phyloP scores from a whole-genome alignment of 2,113 vertebrate genomes.

The Cricetomys ansorgei region DNA sequence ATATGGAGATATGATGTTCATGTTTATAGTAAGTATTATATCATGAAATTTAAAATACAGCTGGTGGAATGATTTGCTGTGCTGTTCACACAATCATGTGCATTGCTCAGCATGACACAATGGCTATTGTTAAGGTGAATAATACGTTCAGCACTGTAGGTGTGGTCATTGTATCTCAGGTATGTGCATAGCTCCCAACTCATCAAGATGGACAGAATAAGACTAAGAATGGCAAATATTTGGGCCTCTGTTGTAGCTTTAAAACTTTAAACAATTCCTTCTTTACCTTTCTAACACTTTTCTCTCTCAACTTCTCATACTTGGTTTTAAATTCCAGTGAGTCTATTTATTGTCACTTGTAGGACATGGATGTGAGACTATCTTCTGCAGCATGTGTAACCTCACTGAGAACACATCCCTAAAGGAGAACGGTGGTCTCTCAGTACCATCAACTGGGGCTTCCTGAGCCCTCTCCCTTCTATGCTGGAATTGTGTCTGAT shows the following conservation, averaged over 20 bases:
- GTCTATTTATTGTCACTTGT: neutral
- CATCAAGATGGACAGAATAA: neutral
- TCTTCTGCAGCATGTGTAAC: neutral
- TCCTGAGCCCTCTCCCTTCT: neutral
- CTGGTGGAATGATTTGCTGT: neutral
- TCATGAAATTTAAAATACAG: neutral
- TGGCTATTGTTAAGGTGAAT: neutral
- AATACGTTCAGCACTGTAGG: neutral
- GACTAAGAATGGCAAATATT: neutral
- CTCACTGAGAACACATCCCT: neutral
- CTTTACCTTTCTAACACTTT: neutral
- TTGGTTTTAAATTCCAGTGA: neutral
- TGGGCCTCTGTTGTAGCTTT: neutral
- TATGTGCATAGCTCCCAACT: neutral
- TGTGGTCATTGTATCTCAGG: neutral
- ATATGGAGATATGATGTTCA: neutral
- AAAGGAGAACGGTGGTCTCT: neutral
- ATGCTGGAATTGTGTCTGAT: neutral
- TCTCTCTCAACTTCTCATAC: neutral
- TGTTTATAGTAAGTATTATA: neutral
- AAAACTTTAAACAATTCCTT: neutral
- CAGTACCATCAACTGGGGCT: neutral
- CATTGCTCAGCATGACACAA: neutral
- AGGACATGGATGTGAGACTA: neutral
- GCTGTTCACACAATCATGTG: neutral